phyloP scores from a whole-genome alignment of 2,888 invertebrate genomes.

The Limulus polyphemus region DNA sequence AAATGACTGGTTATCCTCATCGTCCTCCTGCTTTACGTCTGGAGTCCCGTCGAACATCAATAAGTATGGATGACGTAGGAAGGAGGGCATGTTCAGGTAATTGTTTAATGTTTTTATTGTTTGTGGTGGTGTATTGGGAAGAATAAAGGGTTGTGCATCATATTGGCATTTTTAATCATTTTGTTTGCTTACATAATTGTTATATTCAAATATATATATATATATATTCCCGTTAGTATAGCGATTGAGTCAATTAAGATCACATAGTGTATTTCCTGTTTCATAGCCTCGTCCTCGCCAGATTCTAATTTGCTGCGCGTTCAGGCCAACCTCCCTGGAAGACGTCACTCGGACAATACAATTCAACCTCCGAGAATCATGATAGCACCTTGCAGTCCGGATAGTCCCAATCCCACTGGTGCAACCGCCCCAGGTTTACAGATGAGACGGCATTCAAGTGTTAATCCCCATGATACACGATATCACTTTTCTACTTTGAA shows the following conservation, averaged over 20 bases:
- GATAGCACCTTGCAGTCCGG: slow-evolving; percentile 71
- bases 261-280: too few species aligned
- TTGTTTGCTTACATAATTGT: too few species aligned
- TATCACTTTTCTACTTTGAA: too few species aligned
- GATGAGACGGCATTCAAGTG: slow-evolving; percentile 75
- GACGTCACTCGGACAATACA: slow-evolving; percentile 81
- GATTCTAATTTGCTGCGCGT: slow-evolving; percentile 77
- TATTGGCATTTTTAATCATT: too few species aligned
- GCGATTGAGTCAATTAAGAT: too few species aligned
- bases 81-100: slow-evolving; percentile 22
- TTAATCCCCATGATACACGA: slow-evolving; percentile 57
- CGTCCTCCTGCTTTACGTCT: slow-evolving; percentile 27
- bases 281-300: slow-evolving; percentile 36
- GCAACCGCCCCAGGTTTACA: slow-evolving; percentile 55
- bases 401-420: slow-evolving; percentile 1
- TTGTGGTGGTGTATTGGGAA: too few species aligned
- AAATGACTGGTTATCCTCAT: slow-evolving; percentile 27
- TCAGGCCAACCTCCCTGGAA: slow-evolving; percentile 63
- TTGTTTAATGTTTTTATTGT: neutral
- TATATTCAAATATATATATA: too few species aligned
- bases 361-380: slow-evolving; percentile 71
- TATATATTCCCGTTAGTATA: too few species aligned
- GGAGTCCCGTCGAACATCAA: slow-evolving; percentile 27
- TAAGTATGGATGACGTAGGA: slow-evolving; percentile 28
- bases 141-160: too few species aligned